Conservation (phyloP, 2,888 invertebrate genomes). For the Cryptus armator region DNA sequence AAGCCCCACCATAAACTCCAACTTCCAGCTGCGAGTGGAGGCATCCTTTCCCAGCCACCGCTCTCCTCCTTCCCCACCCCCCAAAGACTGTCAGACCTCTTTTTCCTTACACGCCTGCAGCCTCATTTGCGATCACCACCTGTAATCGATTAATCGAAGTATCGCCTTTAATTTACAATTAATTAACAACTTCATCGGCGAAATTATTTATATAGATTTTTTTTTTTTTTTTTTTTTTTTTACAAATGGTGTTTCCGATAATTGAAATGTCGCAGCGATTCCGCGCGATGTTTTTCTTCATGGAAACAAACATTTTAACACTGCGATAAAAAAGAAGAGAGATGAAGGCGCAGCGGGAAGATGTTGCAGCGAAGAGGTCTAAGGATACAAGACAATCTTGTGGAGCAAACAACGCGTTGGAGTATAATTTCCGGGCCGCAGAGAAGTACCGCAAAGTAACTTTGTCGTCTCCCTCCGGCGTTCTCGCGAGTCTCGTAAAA, state of each 20-base stretch:
- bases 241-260: background rate
- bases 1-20: slow-evolving; percentile 79
- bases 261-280: background rate
- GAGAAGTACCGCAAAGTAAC: slow-evolving; percentile 40
- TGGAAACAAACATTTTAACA: slow-evolving; percentile 20
- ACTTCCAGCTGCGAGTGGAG: slow-evolving; percentile 74
- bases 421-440: slow-evolving; percentile 40
- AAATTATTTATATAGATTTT: too few species aligned
- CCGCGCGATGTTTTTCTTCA: background rate
- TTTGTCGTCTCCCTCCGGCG: slow-evolving; percentile 29
- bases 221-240: background rate
- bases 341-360: background rate
- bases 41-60: slow-evolving; percentile 71
- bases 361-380: background rate
- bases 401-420: slow-evolving; percentile 32
- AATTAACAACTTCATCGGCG: too few species aligned
- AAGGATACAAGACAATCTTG: slow-evolving; percentile 30
- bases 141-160: slow-evolving; percentile 66
- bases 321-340: background rate
- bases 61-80: slow-evolving; percentile 52
- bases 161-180: background rate
- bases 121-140: slow-evolving; percentile 79
- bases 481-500: slow-evolving; percentile 43
- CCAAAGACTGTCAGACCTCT: slow-evolving; percentile 79
- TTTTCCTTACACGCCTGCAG: slow-evolving; percentile 74